Percentiles rank a stretch among this genome's conserved stretches.
These are phyloP conservation scores for Caenorhabditis wallacei DNA, from an alignment of 2,888 invertebrate species.

Conservation along the genomic window DNA sequence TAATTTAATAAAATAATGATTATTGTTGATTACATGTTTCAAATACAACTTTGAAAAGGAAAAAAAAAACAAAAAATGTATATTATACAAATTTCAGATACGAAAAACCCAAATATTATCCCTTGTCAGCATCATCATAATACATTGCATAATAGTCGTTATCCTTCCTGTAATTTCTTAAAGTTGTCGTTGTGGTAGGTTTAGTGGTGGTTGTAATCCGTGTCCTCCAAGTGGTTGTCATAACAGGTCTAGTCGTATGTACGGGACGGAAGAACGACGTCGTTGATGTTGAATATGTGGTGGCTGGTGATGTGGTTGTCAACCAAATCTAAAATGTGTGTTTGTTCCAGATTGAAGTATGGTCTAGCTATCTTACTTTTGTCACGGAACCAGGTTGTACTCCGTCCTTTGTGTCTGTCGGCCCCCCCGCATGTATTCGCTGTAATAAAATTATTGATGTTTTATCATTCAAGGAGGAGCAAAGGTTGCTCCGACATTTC, in stretches of 20 bases:
- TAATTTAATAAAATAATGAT: conserved; percentile 24
- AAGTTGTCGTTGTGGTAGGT: conserved; percentile 66
- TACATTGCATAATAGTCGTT: conserved; percentile 83
- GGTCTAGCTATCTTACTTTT: conserved; percentile 8
- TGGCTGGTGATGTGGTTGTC: conserved; percentile 42
- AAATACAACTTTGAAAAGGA: neutral
- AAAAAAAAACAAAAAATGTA: conserved; percentile 1
- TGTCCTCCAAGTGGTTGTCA: conserved; percentile 53
- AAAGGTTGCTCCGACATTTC: neutral
- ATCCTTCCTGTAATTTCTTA: conserved; percentile 78
- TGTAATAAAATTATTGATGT: conserved; percentile 38
- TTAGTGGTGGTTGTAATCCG: conserved; percentile 55
- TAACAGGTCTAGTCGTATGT: conserved; percentile 52
- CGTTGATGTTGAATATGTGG: conserved; percentile 40
- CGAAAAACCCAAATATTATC: conserved; percentile 6
- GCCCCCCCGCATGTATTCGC: conserved; percentile 63
- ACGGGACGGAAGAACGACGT: conserved; percentile 51
- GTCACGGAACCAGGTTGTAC: conserved; percentile 57
- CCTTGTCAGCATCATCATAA: conserved; percentile 74
- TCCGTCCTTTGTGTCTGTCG: conserved; percentile 56
- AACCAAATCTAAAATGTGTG: conserved; percentile 25
- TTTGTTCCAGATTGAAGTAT: neutral
- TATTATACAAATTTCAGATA: too few species aligned
- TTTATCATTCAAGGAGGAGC: conserved; percentile 24
- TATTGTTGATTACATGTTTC: neutral